Conservation (phyloP, 2,797 vertebrate genomes). For the Notoglanidium macrostoma region DNA sequence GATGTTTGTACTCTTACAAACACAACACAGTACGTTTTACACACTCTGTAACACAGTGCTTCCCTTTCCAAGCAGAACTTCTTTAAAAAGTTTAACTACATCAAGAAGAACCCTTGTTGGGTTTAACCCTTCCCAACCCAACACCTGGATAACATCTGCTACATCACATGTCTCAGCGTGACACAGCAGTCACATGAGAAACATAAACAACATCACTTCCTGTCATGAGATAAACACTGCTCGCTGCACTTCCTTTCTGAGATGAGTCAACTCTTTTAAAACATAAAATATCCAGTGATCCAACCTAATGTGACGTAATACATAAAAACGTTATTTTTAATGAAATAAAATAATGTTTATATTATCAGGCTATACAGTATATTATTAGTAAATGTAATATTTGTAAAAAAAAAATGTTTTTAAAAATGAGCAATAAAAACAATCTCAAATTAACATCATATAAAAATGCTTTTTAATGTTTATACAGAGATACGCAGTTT, state of each 20-base stretch:
- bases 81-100: not conserved
- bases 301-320: no score
- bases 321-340: no score
- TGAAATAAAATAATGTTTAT: no score
- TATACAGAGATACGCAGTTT: not conserved
- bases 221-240: not conserved
- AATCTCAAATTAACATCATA: not conserved
- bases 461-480: not conserved
- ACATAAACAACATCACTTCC: not conserved
- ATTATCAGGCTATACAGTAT: no score
- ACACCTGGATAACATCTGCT: conserved; percentile 1
- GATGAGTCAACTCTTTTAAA: not conserved
- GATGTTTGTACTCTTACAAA: not conserved
- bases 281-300: not conserved
- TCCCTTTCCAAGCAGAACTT: not conserved
- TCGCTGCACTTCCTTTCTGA: not conserved
- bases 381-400: no score
- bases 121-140: not conserved
- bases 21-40: no score
- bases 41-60: not conserved
- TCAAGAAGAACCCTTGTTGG: not conserved
- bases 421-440: no score
- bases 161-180: not conserved
- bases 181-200: not conserved
- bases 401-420: no score